Evolutionary conservation across 2,113 vertebrate species (phyloP).

Genomic region (Solea senegalensis): DNA sequence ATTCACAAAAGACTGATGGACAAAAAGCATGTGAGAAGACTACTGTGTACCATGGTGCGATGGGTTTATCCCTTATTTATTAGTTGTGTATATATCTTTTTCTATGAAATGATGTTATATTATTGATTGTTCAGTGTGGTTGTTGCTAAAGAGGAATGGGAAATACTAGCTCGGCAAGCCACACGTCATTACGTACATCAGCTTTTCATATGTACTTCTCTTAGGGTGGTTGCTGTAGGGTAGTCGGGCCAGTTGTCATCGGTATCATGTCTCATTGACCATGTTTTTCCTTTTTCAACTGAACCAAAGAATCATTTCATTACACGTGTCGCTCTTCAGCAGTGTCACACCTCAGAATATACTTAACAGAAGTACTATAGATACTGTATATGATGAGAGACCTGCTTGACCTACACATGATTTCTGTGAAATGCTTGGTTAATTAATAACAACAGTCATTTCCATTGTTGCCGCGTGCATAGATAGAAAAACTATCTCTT

Average conservation of each 20-base stretch:
- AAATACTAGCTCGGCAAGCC: conserved; percentile 8
- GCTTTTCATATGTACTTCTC: conserved; percentile 5
- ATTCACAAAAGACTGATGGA: conserved; percentile 68
- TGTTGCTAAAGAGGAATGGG: conserved; percentile 46
- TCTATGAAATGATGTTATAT: conserved; percentile 41
- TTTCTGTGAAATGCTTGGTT: conserved; percentile 23
- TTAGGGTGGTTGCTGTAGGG: conserved; percentile 34
- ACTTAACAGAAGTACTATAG: conserved; percentile 8
- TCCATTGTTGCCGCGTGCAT: not conserved
- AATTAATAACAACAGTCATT: not conserved
- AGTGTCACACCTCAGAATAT: conserved; percentile 35
- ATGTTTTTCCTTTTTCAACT: conserved; percentile 53
- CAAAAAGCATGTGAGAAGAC: conserved; percentile 71
- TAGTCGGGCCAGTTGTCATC: not conserved
- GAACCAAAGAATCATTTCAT: conserved; percentile 76
- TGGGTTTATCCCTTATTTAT: conserved; percentile 74
- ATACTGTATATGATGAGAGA: conserved; percentile 29
- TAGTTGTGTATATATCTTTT: conserved; percentile 73
- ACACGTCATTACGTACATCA: conserved; percentile 13
- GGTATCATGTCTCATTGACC: conserved; percentile 3
- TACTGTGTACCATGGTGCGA: conserved; percentile 42
- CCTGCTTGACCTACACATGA: conserved; percentile 4
- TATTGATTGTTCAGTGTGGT: conserved; percentile 60
- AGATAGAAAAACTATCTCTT: not conserved
- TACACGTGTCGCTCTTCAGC: conserved; percentile 11